Evolutionary conservation across 2,113 vertebrate species (phyloP).

Genomic region (Gallinago undulata): DNA sequence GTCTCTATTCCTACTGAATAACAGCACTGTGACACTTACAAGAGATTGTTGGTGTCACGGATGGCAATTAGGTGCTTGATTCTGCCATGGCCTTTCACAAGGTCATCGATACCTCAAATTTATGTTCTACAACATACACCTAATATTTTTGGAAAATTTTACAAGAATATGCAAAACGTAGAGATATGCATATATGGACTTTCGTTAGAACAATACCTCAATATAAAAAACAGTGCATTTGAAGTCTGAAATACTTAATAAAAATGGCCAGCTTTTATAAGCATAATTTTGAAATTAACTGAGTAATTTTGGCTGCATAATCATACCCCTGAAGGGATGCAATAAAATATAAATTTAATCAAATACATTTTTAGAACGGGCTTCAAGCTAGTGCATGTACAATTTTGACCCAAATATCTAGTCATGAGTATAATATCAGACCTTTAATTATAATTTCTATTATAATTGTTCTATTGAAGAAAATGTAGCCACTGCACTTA

Average conservation of each 20-base stretch:
- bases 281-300: constrained; percentile 57
- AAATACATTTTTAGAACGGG: constrained; percentile 29
- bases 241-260: constrained; percentile 27
- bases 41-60: not conserved
- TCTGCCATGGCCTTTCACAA: not conserved
- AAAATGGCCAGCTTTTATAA: constrained; percentile 49
- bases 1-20: not conserved
- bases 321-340: constrained; percentile 34
- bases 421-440: constrained; percentile 44
- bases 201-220: not conserved
- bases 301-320: constrained; percentile 51
- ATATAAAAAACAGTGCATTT: not conserved
- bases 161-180: not conserved
- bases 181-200: not conserved
- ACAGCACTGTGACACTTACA: not conserved
- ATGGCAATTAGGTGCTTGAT: not conserved
- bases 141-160: not conserved
- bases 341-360: constrained; percentile 57
- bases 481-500: constrained; percentile 43
- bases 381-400: constrained; percentile 13
- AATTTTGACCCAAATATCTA: constrained; percentile 64
- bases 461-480: constrained; percentile 53
- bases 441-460: constrained; percentile 60
- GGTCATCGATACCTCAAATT: not conserved
- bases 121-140: not conserved